Base-by-base conservation (phyloP, 1,140 invertebrate species). In the Triops longicaudatus region DNA sequence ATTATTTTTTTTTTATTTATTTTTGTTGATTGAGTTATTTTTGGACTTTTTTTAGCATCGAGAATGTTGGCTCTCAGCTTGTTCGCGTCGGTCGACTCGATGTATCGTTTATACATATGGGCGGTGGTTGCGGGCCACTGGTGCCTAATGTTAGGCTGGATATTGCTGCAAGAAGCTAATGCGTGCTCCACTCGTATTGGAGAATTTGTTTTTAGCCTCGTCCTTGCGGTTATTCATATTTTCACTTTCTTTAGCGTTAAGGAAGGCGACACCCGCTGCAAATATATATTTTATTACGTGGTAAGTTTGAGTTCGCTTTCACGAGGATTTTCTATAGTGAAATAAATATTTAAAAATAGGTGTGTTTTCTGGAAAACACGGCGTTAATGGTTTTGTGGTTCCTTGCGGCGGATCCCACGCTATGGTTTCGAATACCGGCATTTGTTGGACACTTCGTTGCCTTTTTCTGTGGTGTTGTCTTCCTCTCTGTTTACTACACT, bases 61-160 rank as follows among this genome's bases (percentile, higher is more conserved):
- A 72, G 87, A 44, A 83, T 88, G 12, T 31, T 86, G n/a, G 83
- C 85, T 14, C 80, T 88, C 73, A 83, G 85, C 9, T 77, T 84
- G 22, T 84, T 85, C 80, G 83, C 84, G 7, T 81, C 82, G 1
- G 73, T 80, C 11, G 50, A 63, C 50, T 63, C 50, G 0, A 63
- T 63, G 50, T 84, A 81, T 73, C 79, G 79, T n/a, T 78, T 79
- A 44, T 82, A 80, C 76, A 77, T 85, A 11, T 77, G 80, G 75
- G 78, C 82, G 10, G 80, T 83, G 1, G 83, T 81, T 78, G 78
- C 74, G n/a, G 79, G 82, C 71, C 87, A 87, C 79, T 87, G 86
- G 84, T 27, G 84, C 1, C 27, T 85, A 22, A 86, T 87, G 84
- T 81, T 83, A 11, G 50, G 79, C 0, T 88, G 87, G 86, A 42